A percentile compares a stretch with the other conserved stretches of the same genome.
Conservation (phyloP, 2,888 invertebrate genomes). For the Ophonus ardosiacus region DNA sequence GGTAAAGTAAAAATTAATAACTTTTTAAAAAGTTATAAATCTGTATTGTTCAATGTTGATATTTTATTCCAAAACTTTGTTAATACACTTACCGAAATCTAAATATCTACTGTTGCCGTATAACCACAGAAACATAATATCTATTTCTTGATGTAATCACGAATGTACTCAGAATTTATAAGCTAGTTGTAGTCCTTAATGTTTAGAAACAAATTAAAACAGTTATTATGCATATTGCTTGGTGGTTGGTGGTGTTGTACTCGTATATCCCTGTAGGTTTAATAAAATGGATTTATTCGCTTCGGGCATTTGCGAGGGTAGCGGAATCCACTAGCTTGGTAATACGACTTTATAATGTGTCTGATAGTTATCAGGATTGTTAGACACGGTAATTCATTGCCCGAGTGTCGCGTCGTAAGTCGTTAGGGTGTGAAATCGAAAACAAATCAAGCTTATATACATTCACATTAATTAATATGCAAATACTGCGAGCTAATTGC, state of each 20-base stretch:
- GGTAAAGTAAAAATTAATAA: too few relatives aligned
- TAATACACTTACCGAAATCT: too few relatives aligned
- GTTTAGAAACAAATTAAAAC: not conserved
- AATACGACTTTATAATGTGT: constrained; percentile 61
- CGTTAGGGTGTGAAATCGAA: constrained; percentile 62
- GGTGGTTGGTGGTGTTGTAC: not conserved
- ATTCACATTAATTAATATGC: constrained; percentile 63
- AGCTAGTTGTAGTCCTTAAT: not conserved
- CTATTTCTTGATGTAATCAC: too few relatives aligned
- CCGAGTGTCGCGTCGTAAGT: constrained; percentile 49
- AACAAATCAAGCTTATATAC: constrained; percentile 64
- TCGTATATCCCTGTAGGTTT: not conserved
- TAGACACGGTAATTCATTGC: constrained; percentile 53
- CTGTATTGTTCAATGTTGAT: too few relatives aligned
- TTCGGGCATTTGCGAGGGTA: not conserved
- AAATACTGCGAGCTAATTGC: constrained; percentile 61
- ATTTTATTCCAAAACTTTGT: too few relatives aligned
- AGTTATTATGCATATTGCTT: constrained; percentile 1
- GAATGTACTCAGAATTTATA: not conserved
- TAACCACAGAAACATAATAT: too few relatives aligned
- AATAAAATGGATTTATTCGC: constrained; percentile 38
- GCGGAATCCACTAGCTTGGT: constrained; percentile 3
- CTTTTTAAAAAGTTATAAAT: too few relatives aligned
- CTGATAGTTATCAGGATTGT: constrained; percentile 61
- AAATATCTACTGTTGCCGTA: too few relatives aligned